A percentile compares a stretch with the other conserved stretches of the same genome.
phyloP scores from a whole-genome alignment of 2,888 invertebrate species.

The Yponomeuta malinellus region DNA sequence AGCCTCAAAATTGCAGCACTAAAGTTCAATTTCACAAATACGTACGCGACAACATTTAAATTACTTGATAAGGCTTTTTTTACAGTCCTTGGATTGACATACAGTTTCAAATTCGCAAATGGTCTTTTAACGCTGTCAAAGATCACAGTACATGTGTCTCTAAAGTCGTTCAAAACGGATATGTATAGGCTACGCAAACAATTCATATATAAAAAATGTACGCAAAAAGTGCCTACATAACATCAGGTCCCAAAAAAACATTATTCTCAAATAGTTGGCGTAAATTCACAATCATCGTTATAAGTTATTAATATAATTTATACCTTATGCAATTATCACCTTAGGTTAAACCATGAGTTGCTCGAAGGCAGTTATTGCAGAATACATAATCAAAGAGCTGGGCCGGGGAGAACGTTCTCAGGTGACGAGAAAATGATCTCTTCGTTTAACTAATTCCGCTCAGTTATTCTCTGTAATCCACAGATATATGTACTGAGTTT shows the following conservation, averaged over 20 bases:
- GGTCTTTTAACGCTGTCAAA: neutral
- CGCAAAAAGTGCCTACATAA: neutral
- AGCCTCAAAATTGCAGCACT: neutral
- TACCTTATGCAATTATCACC: no score
- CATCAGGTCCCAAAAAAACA: conserved; percentile 6
- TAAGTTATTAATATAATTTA: neutral
- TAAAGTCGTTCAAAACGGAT: neutral
- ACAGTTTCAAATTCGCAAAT: neutral
- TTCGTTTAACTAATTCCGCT: no score
- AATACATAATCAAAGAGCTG: no score
- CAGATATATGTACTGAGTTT: no score
- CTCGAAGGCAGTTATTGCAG: no score
- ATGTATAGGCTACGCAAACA: neutral
- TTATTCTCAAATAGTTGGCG: conserved; percentile 8
- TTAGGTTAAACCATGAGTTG: no score
- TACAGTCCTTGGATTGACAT: neutral
- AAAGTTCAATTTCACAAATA: neutral
- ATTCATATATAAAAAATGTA: neutral
- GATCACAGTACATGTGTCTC: neutral
- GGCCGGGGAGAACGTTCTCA: neutral
- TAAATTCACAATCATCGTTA: conserved; percentile 9
- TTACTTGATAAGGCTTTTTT: neutral
- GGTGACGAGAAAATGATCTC: no score
- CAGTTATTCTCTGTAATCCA: no score
- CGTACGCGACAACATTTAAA: neutral